These are phyloP conservation scores for Brachypodius melanocephalos DNA, from an alignment of 2,113 vertebrate species.

Conservation along the genomic window DNA sequence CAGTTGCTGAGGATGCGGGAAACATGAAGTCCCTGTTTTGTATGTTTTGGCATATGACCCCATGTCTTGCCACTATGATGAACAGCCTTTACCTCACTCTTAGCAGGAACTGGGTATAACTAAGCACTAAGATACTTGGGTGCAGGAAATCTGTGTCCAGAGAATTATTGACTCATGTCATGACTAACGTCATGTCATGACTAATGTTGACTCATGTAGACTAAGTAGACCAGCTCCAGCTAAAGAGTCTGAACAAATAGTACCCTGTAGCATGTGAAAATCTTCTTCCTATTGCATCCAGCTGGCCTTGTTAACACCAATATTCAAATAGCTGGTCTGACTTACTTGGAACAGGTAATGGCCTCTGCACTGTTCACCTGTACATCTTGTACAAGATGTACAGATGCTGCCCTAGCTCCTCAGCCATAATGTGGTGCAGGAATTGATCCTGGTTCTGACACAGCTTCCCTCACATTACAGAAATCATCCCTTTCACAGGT, in stretches of 20 bases:
- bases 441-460: neutral
- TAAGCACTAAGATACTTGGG: neutral
- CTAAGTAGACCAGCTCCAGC: neutral
- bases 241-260: neutral
- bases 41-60: neutral
- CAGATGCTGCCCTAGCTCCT: neutral
- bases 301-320: neutral
- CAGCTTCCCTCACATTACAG: neutral
- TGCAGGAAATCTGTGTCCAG: neutral
- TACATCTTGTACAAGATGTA: neutral
- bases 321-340: neutral
- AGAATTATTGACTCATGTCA: neutral
- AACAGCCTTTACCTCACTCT: neutral
- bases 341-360: neutral
- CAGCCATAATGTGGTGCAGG: fast-evolving
- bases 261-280: neutral
- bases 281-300: neutral
- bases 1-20: neutral
- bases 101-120: neutral
- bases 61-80: neutral
- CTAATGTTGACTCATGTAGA: neutral
- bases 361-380: neutral
- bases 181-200: neutral
- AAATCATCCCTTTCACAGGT: neutral
- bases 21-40: neutral